Base-by-base conservation (phyloP, 1,140 invertebrate species). In the Sitobion miscanthi region DNA sequence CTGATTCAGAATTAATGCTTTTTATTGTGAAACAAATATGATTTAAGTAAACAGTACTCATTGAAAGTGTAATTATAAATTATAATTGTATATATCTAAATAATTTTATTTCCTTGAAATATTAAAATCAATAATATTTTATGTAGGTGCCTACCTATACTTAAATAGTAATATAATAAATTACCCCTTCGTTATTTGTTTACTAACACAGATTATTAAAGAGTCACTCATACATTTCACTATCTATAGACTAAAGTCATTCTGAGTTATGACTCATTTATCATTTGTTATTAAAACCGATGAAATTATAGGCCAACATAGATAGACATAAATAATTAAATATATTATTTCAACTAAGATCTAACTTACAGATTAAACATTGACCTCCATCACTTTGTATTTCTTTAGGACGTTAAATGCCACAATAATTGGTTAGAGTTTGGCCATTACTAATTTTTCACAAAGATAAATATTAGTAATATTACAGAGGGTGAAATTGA, bases 331-430 rank as follows among this genome's bases (percentile, higher is more conserved):
- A 54, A 21, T 54, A 54, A 54, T 23, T 77, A 83, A 38, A 2
- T 38, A 38, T 23, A 21, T 23, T 83, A 47, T 86, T 30, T 47
- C 6, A 30, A n/a, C 30, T 25, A 35, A 7, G 86, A 88, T 88
- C 20, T 20, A n/a, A 88, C 86, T 88, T 49, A 88, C 86, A 49
- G 86, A 88, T 47, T n/a, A n/a, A 88, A 49, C 30, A n/a, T 49
- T 88, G 47, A 88, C 47, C 47, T 88, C 47, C 86, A 35, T 49
- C 30, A 35, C 5, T 49, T 52, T 7, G 21, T 38, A 83, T 8
- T 21, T 38, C 21, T 83, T 17, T 38, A 83, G 35, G 21, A 2
- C 14, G 5, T n/a, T 5, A n/a, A 77, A 17, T 35, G 30, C 62
- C 62, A 77, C n/a, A 17, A 77, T 5, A 77, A 77, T 17, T 5